Conservation (phyloP, 1,140 invertebrate species). For the Leptopilina clavipes region DNA sequence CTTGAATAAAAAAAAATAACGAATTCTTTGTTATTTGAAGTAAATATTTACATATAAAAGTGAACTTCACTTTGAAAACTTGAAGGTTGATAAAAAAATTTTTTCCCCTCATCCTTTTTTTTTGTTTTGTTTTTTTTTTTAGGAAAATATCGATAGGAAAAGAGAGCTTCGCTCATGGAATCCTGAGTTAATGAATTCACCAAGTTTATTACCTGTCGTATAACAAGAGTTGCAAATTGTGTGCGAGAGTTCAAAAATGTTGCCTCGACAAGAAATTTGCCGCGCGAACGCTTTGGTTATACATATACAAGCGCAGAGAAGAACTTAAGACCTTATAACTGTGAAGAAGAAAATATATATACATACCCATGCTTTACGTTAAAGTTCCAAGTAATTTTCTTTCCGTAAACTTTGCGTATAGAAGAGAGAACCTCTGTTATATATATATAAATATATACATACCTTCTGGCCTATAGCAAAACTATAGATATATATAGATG, state of each 20-base stretch:
- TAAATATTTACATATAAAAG: neutral
- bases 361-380: neutral
- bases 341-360: neutral
- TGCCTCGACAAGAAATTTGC: conserved; percentile 18
- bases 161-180: neutral
- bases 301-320: neutral
- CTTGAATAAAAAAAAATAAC: neutral
- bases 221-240: conserved; percentile 30
- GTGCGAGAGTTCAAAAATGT: conserved; percentile 23
- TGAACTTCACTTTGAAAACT: neutral
- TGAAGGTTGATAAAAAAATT: neutral
- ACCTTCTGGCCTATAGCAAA: no score
- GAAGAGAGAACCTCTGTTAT: neutral
- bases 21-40: neutral
- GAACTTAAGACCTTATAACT: conserved; percentile 6
- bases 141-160: conserved; percentile 8
- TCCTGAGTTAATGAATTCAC: conserved; percentile 26
- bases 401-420: conserved; percentile 22
- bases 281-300: neutral
- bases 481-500: no score
- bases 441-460: neutral
- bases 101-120: no score
- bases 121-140: neutral
- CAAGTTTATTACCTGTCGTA: conserved; percentile 31
- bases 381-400: conserved; percentile 30